phyloP scores from a whole-genome alignment of 2,113 vertebrate genomes.

The Myotis yumanensis region DNA sequence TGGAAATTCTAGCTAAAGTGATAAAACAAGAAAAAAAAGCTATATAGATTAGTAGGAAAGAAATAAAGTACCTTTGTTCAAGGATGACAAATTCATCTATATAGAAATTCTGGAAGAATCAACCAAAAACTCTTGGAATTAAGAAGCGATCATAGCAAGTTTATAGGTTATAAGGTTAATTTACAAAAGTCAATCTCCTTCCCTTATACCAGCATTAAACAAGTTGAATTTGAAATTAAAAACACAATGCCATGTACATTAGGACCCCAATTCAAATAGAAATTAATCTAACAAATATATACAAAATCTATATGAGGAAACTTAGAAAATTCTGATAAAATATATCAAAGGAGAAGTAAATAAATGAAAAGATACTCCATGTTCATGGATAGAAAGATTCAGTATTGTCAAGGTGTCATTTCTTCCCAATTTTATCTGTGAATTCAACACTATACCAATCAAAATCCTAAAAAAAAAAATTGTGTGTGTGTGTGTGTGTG shows the following conservation, averaged over 20 bases:
- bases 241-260: not conserved
- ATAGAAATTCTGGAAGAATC: not conserved
- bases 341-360: not conserved
- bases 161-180: not conserved
- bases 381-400: not conserved
- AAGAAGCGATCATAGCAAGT: not conserved
- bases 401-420: not conserved
- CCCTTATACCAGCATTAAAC: not conserved
- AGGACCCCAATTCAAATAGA: not conserved
- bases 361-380: not conserved
- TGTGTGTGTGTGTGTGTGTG: not conserved
- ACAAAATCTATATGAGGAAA: not conserved
- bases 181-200: not conserved
- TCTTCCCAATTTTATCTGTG: not conserved
- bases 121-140: not conserved
- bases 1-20: not conserved
- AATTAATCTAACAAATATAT: not conserved
- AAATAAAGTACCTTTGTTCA: not conserved
- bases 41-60: not conserved
- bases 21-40: not conserved
- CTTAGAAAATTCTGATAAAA: not conserved
- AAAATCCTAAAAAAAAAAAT: too few relatives aligned
- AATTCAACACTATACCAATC: not conserved
- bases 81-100: not conserved
- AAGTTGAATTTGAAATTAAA: not conserved